Conservation (phyloP, 2,888 invertebrate genomes). For the Polyommatus iphigenia region DNA sequence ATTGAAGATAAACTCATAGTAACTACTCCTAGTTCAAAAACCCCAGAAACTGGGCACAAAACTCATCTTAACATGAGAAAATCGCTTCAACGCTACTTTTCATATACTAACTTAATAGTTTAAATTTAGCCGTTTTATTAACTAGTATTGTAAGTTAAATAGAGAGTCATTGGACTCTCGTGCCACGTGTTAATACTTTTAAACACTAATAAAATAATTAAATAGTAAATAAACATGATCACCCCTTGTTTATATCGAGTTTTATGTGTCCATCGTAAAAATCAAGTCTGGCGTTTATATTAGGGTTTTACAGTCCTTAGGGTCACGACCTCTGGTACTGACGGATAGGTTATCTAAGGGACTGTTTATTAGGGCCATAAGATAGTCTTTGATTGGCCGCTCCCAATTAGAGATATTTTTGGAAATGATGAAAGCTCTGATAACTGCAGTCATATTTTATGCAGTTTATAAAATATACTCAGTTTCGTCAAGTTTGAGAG, state of each 20-base stretch:
- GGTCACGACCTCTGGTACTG: constrained; percentile 64
- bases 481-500: no score
- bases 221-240: constrained; percentile 27
- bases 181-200: constrained; percentile 30
- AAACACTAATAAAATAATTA: constrained; percentile 31
- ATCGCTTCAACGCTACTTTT: no score
- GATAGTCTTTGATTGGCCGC: constrained; percentile 17
- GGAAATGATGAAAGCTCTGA: not conserved
- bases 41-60: no score
- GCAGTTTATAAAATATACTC: not conserved
- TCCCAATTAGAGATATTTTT: constrained; percentile 3
- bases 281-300: constrained; percentile 26
- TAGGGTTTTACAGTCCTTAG: constrained; percentile 48
- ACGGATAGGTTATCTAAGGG: constrained; percentile 40
- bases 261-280: constrained; percentile 20
- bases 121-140: not conserved
- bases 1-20: no score
- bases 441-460: not conserved
- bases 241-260: constrained; percentile 26
- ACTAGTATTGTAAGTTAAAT: not conserved
- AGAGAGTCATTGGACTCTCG: constrained; percentile 7
- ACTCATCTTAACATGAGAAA: no score
- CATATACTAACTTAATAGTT: no score
- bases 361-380: not conserved
- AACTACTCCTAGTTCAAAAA: no score